Conservation (phyloP, 2,113 vertebrate species). For the Tylochromis polylepis region DNA sequence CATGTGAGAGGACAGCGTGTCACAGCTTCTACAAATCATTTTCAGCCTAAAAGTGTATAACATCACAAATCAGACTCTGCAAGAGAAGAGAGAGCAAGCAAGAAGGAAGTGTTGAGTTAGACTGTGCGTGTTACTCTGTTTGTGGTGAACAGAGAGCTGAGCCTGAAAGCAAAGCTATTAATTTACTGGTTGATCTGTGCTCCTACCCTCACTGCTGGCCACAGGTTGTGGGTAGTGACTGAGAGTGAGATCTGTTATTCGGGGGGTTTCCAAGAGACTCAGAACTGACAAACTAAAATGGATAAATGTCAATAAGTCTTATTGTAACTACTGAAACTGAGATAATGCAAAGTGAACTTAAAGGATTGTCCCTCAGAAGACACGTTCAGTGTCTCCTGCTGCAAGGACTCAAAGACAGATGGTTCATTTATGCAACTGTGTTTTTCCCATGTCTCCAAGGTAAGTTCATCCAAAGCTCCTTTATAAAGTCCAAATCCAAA, state of each 20-base stretch:
- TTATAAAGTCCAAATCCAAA: neutral
- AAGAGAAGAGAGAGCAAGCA: neutral
- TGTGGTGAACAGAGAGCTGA: rapidly evolving
- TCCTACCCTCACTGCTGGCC: neutral
- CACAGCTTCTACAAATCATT: neutral
- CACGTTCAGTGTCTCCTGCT: rapidly evolving
- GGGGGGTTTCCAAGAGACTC: rapidly evolving
- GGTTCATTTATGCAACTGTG: neutral
- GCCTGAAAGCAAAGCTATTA: neutral
- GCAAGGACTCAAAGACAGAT: neutral
- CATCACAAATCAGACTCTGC: neutral
- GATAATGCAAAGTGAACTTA: neutral
- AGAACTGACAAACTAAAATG: rapidly evolving
- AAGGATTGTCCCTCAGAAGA: neutral
- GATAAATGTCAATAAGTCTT: rapidly evolving
- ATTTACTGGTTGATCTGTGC: neutral
- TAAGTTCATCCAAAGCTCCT: neutral
- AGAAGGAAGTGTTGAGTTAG: neutral
- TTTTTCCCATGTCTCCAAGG: neutral
- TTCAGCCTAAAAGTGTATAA: neutral
- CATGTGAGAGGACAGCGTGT: neutral
- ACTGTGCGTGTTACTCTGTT: neutral
- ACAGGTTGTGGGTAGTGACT: neutral
- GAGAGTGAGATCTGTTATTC: neutral
- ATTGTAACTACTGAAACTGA: neutral